A percentile compares a stretch with the other conserved stretches of the same genome.
These are phyloP conservation scores for Ischnura elegans DNA, from an alignment of 2,888 invertebrate genomes.

Conservation along the genomic window DNA sequence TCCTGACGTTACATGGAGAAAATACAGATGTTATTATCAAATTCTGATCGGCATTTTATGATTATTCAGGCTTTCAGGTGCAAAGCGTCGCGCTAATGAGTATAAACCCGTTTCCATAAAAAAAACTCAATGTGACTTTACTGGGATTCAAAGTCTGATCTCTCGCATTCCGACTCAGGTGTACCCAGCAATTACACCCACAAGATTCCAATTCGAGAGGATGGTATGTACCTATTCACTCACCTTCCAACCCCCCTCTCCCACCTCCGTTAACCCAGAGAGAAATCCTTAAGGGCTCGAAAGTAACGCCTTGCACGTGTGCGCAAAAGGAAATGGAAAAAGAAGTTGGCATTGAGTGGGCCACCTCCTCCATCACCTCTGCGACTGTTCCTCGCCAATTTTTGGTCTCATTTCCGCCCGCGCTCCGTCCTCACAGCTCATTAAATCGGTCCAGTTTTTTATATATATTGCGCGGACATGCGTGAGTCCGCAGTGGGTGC, in stretches of 20 bases:
- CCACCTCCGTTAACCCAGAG: not conserved
- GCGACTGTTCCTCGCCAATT: not conserved
- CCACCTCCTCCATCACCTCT: not conserved
- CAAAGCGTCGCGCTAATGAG: too few relatives aligned
- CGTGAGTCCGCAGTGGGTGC: not conserved
- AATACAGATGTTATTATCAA: too few relatives aligned
- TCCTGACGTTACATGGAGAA: too few relatives aligned
- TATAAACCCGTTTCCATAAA: too few relatives aligned
- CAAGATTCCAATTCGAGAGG: too few relatives aligned
- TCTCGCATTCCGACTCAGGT: too few relatives aligned
- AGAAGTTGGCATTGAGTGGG: not conserved
- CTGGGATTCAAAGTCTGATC: too few relatives aligned
- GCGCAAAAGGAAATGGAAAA: not conserved
- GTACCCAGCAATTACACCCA: not conserved
- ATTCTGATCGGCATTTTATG: too few relatives aligned
- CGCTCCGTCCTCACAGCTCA: not conserved
- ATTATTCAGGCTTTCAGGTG: too few relatives aligned
- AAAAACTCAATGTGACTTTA: too few relatives aligned
- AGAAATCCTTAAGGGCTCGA: not conserved
- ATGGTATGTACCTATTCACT: too few relatives aligned
- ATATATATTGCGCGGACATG: not conserved
- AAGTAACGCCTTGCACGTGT: not conserved
- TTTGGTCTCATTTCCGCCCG: not conserved
- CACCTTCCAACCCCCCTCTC: too few relatives aligned
- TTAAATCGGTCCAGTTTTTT: not conserved